Conservation (phyloP, 2,888 invertebrate species). For the Ptilodon capucinus region DNA sequence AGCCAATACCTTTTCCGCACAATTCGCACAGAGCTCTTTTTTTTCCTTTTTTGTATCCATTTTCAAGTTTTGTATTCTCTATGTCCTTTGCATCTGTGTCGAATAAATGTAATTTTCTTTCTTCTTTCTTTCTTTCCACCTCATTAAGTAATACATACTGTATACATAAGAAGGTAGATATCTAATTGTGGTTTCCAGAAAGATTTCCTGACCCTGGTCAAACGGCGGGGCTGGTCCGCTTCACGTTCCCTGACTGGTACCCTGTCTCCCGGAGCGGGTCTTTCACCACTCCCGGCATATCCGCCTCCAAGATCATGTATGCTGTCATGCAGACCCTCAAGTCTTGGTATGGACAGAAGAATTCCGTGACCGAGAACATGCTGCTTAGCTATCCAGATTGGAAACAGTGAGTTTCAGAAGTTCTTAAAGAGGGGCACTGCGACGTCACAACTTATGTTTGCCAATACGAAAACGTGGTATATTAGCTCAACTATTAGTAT, state of each 20-base stretch:
- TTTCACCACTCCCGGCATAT: constrained; percentile 31
- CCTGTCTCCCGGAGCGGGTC: constrained; percentile 15
- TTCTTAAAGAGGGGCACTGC: not conserved
- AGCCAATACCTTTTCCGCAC: no score
- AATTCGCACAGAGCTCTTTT: no score
- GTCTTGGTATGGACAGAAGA: constrained; percentile 49
- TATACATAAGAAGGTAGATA: no score
- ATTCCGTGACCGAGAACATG: constrained; percentile 35
- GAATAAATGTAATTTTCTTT: no score
- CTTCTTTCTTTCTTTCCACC: no score
- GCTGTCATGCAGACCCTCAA: constrained; percentile 37
- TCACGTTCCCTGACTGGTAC: constrained; percentile 48
- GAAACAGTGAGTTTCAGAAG: constrained; percentile 35
- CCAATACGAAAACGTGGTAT: no score
- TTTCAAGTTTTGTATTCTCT: no score
- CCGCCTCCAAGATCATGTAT: constrained; percentile 37
- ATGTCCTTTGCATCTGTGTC: no score
- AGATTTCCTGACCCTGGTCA: constrained; percentile 55
- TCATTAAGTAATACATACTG: no score
- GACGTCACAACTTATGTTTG: no score
- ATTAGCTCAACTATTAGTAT: no score
- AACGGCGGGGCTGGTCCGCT: constrained; percentile 40
- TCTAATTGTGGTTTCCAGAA: constrained; percentile 40
- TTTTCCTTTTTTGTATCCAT: no score
- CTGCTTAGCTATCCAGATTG: constrained; percentile 42